Conservation (phyloP, 2,113 vertebrate species). For the Misgurnus mizolepis region DNA sequence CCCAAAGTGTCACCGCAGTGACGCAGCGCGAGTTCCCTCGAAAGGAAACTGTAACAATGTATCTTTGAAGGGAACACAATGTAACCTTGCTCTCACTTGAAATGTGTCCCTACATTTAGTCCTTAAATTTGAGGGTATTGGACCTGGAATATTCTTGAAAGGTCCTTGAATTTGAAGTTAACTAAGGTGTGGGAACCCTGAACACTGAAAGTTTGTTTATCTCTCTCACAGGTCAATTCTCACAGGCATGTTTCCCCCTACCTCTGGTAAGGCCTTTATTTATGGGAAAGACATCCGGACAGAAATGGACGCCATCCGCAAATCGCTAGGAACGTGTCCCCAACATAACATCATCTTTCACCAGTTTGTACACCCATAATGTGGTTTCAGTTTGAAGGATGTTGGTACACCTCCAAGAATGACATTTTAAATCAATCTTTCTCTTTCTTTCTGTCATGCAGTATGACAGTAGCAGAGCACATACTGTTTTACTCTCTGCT, state of each 20-base stretch:
- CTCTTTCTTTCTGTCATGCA: slow-evolving; percentile 52
- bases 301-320: slow-evolving; percentile 80
- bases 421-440: neutral
- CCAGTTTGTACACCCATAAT: slow-evolving; percentile 73
- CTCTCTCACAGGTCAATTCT: slow-evolving; percentile 82
- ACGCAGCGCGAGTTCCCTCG: no score
- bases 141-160: no score
- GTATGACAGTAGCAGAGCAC: slow-evolving; percentile 91
- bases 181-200: no score
- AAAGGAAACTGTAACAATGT: no score
- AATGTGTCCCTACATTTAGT: no score
- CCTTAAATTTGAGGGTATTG: no score
- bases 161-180: no score
- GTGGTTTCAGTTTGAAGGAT: slow-evolving; percentile 2
- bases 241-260: slow-evolving; percentile 88
- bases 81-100: no score
- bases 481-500: slow-evolving; percentile 89
- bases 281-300: slow-evolving; percentile 86
- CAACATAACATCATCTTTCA: slow-evolving; percentile 91
- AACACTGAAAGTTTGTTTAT: neutral
- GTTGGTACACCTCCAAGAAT: neutral
- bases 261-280: slow-evolving; percentile 86
- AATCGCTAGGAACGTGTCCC: slow-evolving; percentile 88
- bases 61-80: no score
- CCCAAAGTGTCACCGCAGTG: no score